These are phyloP conservation scores for Leucophora obtusa DNA, from an alignment of 2,888 invertebrate species.

Conservation along the genomic window DNA sequence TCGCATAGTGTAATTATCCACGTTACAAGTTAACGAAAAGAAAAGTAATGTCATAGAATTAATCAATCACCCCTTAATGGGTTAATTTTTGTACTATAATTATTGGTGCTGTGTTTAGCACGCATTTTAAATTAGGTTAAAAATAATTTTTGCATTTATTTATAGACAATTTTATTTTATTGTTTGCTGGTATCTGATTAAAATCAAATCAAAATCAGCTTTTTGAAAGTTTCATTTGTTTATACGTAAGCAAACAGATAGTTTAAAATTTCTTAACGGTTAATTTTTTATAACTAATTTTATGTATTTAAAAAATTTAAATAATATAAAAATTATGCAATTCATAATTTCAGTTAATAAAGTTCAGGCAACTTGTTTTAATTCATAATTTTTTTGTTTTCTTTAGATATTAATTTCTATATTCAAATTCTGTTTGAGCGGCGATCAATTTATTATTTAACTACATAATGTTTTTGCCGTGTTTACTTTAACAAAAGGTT, in stretches of 20 bases:
- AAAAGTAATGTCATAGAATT: too few relatives aligned
- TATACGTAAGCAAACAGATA: neutral
- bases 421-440: neutral
- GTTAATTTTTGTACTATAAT: slow-evolving; percentile 41
- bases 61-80: slow-evolving; percentile 6
- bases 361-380: slow-evolving; percentile 11
- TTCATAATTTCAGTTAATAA: neutral
- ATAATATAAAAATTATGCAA: slow-evolving; percentile 1
- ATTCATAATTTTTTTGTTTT: neutral
- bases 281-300: neutral
- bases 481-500: slow-evolving; percentile 8
- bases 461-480: neutral
- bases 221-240: slow-evolving; percentile 3
- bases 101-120: slow-evolving; percentile 34
- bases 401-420: neutral
- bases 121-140: slow-evolving; percentile 52
- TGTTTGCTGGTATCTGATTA: neutral
- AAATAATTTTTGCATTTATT: slow-evolving; percentile 30
- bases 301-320: slow-evolving; percentile 1
- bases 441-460: neutral
- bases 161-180: neutral
- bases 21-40: too few relatives aligned
- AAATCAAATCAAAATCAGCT: neutral
- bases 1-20: too few relatives aligned
- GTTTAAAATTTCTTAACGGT: neutral